Base-by-base conservation (phyloP, 2,797 vertebrate genomes). In the Chelon labrosus region DNA sequence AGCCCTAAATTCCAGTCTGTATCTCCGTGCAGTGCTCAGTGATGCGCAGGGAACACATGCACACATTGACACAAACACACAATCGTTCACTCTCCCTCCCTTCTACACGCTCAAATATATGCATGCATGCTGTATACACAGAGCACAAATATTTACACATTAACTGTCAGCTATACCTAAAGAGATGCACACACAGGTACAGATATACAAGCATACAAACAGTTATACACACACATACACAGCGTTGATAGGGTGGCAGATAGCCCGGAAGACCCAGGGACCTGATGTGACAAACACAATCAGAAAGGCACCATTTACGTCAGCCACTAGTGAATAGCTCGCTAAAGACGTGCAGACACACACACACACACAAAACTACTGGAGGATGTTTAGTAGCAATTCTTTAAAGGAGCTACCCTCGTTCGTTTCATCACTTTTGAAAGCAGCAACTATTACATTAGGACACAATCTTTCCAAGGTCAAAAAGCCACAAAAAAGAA, bases 1-100 rank as follows among this genome's bases (percentile, higher is more conserved):
- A 70, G 82, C 71, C 76, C 73, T 73, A 58, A 84, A 91, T 93
- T 92, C 86, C 87, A 79, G 62, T 55, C 73, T 27, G 81, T 52
- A 75, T 90, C 85, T 90, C 84, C 55, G 4, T 51, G 87, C 86
- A 80, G 69, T 51, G 83, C 71, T 89, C 79, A 80, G 78, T 57
- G 77, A 86, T 82, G 88, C 79, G 53, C 74, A 70, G 55, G 62
- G 71, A 80, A 57, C 53, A 12, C 68, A 22, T 7, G 12, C 71
- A 66, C 53, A 3, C 56, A 57, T 16, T 57, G 54, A 54, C 52
- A 56, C 68, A 39, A 64, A 49, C 58, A 55, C 19, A 46, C 17
- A 80, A 52, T 65, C 77, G 56, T 20, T 11, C 49, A 22, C 63
- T 31, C 70, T 27, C 41, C 46, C 70, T 35, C 41, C 37, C 46